Evolutionary conservation across 1,140 invertebrate species (phyloP).

Genomic region (Atta cephalotes): DNA sequence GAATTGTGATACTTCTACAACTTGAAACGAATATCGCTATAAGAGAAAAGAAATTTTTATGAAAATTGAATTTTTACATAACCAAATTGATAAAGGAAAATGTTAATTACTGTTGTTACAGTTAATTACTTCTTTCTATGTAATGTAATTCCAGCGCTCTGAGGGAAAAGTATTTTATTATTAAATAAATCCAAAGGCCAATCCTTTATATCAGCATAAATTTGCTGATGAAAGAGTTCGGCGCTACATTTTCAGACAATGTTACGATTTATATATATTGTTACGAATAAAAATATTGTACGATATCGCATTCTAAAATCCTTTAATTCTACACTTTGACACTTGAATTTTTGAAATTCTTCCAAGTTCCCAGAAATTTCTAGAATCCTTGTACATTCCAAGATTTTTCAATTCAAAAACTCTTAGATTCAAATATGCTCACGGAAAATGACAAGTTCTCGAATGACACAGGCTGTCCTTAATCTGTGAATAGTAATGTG

Average conservation of each 20-base stretch:
- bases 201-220: background rate
- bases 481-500: conserved; percentile 1
- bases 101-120: conserved; percentile 38
- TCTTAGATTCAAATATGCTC: background rate
- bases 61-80: background rate
- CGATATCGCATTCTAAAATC: background rate
- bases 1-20: conserved; percentile 7
- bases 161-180: background rate
- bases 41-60: conserved; percentile 30
- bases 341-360: conserved; percentile 4
- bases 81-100: background rate
- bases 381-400: background rate
- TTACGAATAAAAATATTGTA: background rate
- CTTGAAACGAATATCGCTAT: background rate
- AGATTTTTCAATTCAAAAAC: background rate
- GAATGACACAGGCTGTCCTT: background rate
- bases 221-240: background rate
- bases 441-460: conserved; percentile 20
- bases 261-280: background rate
- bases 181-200: conserved; percentile 28
- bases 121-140: conserved; percentile 38
- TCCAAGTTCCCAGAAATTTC: background rate
- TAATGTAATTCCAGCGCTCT: background rate
- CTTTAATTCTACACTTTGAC: background rate
- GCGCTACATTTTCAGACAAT: background rate